Conservation (phyloP, 2,797 vertebrate species). For the Lepilemur ruficaudatus region DNA sequence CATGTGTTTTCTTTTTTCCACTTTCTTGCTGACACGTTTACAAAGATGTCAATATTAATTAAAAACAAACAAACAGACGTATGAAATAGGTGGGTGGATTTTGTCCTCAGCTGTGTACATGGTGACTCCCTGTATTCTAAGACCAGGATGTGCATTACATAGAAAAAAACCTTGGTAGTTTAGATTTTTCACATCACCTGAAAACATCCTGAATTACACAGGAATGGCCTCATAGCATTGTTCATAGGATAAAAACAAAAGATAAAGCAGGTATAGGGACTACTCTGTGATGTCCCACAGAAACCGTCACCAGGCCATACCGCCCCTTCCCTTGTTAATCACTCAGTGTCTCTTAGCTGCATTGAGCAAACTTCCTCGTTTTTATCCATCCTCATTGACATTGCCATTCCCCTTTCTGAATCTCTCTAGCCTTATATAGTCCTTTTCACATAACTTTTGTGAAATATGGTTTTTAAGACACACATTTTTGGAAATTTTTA, state of each 20-base stretch:
- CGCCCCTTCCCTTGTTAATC: neutral
- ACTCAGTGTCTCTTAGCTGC: neutral
- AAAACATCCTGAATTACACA: neutral
- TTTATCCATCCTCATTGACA: neutral
- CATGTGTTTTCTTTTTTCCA: neutral
- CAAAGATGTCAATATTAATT: neutral
- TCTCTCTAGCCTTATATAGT: neutral
- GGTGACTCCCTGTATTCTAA: neutral
- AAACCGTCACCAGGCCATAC: no score
- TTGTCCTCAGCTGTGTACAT: neutral
- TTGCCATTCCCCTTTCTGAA: neutral
- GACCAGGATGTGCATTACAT: neutral
- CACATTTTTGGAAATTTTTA: neutral
- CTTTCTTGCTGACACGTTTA: neutral
- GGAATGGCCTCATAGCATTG: neutral
- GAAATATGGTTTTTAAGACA: neutral
- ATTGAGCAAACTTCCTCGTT: neutral
- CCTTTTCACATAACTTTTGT: neutral
- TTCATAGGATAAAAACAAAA: neutral
- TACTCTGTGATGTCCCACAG: neutral
- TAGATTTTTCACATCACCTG: neutral
- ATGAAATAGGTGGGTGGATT: neutral
- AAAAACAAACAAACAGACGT: neutral
- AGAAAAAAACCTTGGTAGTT: neutral
- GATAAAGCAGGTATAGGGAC: neutral